Conservation (phyloP, 1,140 invertebrate species). For the Panagrolaimus sp. region DNA sequence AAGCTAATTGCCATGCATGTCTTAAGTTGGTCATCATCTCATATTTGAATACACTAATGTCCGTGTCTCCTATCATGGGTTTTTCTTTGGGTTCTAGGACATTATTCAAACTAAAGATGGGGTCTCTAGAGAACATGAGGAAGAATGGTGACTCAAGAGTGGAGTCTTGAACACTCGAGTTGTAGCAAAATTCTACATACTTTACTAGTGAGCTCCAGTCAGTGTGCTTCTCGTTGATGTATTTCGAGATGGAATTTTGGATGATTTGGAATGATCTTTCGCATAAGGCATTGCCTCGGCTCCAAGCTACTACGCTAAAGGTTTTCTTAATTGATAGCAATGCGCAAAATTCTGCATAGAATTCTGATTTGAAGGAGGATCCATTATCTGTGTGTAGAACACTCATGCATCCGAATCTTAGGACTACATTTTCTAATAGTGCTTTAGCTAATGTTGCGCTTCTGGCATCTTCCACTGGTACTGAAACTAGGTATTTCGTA, state of each 20-base stretch:
- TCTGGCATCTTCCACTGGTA: slow-evolving; percentile 18
- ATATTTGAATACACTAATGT: slow-evolving; percentile 10
- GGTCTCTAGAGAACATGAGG: slow-evolving; percentile 22
- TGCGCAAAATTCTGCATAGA: slow-evolving; percentile 20
- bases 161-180: slow-evolving; percentile 18
- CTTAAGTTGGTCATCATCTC: slow-evolving; percentile 13
- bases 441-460: slow-evolving; percentile 20
- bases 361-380: slow-evolving; percentile 18
- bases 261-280: slow-evolving; percentile 21
- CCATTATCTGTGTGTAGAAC: slow-evolving; percentile 24
- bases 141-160: slow-evolving; percentile 23
- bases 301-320: slow-evolving; percentile 19
- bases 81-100: slow-evolving; percentile 9
- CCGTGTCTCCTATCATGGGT: not conserved
- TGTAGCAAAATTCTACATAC: slow-evolving; percentile 23
- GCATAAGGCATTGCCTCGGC: slow-evolving; percentile 18
- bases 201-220: slow-evolving; percentile 23
- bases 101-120: slow-evolving; percentile 19
- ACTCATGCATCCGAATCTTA: slow-evolving; percentile 18
- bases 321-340: slow-evolving; percentile 19
- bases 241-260: slow-evolving; percentile 24
- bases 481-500: slow-evolving; percentile 25
- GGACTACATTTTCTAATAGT: slow-evolving; percentile 19
- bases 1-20: slow-evolving; percentile 19
- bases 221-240: slow-evolving; percentile 8